Base-by-base conservation (phyloP, 2,888 invertebrate species). In the Drosophila robusta region DNA sequence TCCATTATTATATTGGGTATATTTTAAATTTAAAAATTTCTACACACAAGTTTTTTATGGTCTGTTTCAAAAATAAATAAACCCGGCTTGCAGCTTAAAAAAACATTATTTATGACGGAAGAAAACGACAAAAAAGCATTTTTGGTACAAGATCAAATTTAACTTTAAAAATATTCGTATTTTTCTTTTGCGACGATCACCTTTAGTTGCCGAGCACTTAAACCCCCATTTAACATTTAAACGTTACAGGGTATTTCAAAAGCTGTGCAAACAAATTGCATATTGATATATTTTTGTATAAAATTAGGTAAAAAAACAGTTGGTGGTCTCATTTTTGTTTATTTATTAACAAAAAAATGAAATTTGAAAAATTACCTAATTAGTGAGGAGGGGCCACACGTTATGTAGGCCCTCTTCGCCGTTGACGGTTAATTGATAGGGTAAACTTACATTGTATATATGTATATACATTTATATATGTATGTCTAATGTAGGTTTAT, bases 261-360 rank as follows among this genome's bases (percentile, higher is more conserved):
- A 89, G 90, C 87, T 89, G 88, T 75, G 71, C 68, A 89, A 89
- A 89, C 69, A 89, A 84, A 60, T 41, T 26, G 38, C 54, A 54
- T 55, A 52, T 70, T 41, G 14, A 70, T 54, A 47, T 72, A 36
- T 62, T 57, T 55, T 45, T 32, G 29, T 65, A 44, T 45, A 52
- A 60, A 68, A 64, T 75, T 55, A n/a, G 51, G 68, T 34, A 72
- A 76, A 76, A 70, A 56, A 12, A 63, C 75, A 75, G 62, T 64
- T 66, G 61, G 56, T 60, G 62, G 51, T 73, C 51, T 8, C 36
- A 49, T 39, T 46, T 12, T 42, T 38, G 38, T 52, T 51, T 55
- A 46, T 36, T 16, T 29, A 36, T 42, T 32, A 32, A 16, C n/a
- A 46, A 29, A 47, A 18, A 39, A 54, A 36, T 39, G 7, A 42